Conservation (phyloP, 1,140 invertebrate species). For the Danaus melanippus region DNA sequence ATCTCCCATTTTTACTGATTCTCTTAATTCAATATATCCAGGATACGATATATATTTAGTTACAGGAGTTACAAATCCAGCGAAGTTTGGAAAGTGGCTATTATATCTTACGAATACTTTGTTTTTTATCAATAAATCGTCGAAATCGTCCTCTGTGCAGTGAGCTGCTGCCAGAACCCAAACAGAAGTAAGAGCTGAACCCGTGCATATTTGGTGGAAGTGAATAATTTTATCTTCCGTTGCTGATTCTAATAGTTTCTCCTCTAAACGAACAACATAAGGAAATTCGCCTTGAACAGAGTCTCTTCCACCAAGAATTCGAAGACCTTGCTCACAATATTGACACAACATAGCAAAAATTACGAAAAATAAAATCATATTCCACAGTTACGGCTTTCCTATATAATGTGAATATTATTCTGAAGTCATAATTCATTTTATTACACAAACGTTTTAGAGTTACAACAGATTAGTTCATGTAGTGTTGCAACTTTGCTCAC, state of each 20-base stretch:
- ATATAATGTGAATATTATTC: too few species aligned
- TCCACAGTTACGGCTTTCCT: too few species aligned
- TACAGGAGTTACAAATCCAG: conserved; percentile 8
- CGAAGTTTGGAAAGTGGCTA: conserved; percentile 8
- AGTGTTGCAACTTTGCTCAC: too few species aligned
- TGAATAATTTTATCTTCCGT: neutral
- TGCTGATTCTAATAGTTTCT: neutral
- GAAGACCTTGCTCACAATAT: neutral
- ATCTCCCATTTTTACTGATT: neutral
- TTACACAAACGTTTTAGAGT: too few species aligned
- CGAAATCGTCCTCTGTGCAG: conserved; percentile 4
- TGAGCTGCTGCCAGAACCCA: conserved; percentile 17
- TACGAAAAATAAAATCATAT: too few species aligned
- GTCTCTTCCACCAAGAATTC: conserved; percentile 11
- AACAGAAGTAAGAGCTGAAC: conserved; percentile 9
- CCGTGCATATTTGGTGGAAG: conserved; percentile 1
- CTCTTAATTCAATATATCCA: neutral
- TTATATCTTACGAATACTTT: conserved; percentile 10
- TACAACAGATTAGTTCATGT: too few species aligned
- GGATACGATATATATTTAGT: conserved; percentile 3
- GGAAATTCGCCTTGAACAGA: conserved; percentile 13
- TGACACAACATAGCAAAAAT: too few species aligned
- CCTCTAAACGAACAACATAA: conserved; percentile 12
- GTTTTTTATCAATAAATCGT: neutral
- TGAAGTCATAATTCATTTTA: too few species aligned